These are phyloP conservation scores for Syngnathoides biaculeatus DNA, from an alignment of 2,113 vertebrate genomes.

Conservation along the genomic window DNA sequence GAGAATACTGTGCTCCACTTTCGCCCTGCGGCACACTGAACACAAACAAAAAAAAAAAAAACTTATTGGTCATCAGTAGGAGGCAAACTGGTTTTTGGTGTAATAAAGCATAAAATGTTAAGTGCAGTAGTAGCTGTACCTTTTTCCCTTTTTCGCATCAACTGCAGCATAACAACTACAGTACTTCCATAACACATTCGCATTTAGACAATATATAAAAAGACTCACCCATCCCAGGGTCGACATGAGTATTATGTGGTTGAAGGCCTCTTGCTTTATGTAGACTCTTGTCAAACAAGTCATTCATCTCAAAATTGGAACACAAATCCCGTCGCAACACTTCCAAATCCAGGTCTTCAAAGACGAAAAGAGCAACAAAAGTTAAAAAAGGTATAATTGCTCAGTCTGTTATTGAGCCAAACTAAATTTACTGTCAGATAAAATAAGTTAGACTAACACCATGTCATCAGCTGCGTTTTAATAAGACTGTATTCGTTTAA, in stretches of 20 bases:
- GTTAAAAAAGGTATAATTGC: too few relatives aligned
- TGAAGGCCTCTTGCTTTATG: slow-evolving; percentile 20
- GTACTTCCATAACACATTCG: not conserved
- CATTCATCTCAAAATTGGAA: slow-evolving; percentile 33
- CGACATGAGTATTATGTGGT: slow-evolving; percentile 31
- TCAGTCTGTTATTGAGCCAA: not conserved
- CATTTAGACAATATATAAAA: not conserved
- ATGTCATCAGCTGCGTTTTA: not conserved
- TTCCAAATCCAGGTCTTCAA: slow-evolving; percentile 64
- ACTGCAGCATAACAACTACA: not conserved
- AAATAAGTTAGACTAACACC: not conserved
- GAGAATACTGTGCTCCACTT: not conserved
- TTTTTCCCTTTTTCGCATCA: not conserved
- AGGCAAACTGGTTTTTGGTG: too few relatives aligned
- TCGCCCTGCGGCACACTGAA: not conserved
- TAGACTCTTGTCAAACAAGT: slow-evolving; percentile 38
- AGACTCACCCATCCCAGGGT: slow-evolving; percentile 54
- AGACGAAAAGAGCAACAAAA: slow-evolving; percentile 2
- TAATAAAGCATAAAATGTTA: not conserved
- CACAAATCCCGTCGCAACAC: slow-evolving; percentile 71
- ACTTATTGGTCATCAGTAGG: too few relatives aligned
- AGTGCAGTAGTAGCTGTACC: too few relatives aligned
- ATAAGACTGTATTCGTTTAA: not conserved
- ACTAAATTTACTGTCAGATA: not conserved
- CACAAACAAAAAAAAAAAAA: not conserved